Evolutionary conservation across 2,797 vertebrate genomes (phyloP).

Genomic region (Rhinella marina): DNA sequence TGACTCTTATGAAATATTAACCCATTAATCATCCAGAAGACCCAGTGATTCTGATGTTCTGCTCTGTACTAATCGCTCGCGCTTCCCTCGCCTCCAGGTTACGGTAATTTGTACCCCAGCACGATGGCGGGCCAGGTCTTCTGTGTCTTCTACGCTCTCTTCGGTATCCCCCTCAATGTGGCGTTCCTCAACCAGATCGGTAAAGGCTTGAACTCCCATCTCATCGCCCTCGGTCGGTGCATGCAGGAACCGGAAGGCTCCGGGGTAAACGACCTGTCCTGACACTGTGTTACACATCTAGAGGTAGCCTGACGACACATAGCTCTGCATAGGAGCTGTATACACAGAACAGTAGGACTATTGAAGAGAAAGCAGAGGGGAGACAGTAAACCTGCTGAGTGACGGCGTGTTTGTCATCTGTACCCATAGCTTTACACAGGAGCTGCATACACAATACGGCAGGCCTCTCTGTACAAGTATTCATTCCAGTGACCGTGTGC

Average conservation of each 20-base stretch:
- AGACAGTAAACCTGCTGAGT: too few species aligned
- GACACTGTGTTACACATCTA: neutral
- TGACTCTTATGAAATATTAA: neutral
- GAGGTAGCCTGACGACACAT: neutral
- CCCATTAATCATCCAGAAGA: neutral
- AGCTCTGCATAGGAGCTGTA: too few species aligned
- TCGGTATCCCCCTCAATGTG: constrained; percentile 89
- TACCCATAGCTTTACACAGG: neutral
- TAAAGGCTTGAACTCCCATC: constrained; percentile 79
- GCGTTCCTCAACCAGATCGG: constrained; percentile 88
- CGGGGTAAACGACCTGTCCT: constrained; percentile 64
- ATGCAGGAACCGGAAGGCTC: constrained; percentile 70
- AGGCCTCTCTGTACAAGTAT: neutral
- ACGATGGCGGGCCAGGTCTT: constrained; percentile 88
- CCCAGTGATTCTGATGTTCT: neutral
- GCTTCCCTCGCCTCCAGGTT: constrained; percentile 75
- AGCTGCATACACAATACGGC: neutral
- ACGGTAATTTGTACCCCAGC: constrained; percentile 89
- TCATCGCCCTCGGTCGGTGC: constrained; percentile 80
- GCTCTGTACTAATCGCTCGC: neutral
- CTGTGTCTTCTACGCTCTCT: constrained; percentile 91
- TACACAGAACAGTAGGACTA: too few species aligned
- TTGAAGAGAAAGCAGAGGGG: too few species aligned
- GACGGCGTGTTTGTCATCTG: too few species aligned
- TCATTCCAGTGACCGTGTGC: too few species aligned